Percentiles rank a stretch among this genome's conserved stretches.
These are phyloP conservation scores for Pyrrhosoma nymphula DNA, from an alignment of 2,888 invertebrate species.

Conservation along the genomic window DNA sequence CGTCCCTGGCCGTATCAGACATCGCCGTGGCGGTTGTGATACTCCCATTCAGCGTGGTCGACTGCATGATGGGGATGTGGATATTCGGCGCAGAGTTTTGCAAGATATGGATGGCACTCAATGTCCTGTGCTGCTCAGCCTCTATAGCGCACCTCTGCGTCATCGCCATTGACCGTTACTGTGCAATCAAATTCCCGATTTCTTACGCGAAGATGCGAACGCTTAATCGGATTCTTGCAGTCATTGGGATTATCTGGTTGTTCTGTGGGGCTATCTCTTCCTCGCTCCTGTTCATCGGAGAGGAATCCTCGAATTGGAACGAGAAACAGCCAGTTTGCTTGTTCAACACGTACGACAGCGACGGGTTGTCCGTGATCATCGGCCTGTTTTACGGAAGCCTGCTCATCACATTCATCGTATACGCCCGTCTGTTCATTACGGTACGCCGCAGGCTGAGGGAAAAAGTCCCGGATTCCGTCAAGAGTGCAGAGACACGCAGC, in stretches of 20 bases:
- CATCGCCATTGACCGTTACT: slow-evolving; percentile 95
- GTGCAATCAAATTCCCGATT: slow-evolving; percentile 97
- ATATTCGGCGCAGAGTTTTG: slow-evolving; percentile 94
- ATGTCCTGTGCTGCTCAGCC: slow-evolving; percentile 97
- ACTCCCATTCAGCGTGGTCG: slow-evolving; percentile 95
- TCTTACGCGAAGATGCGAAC: slow-evolving; percentile 96
- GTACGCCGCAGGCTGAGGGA: slow-evolving; percentile 91
- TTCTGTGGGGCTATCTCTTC: slow-evolving; percentile 92
- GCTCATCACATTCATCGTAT: slow-evolving; percentile 96
- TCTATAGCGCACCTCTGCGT: slow-evolving; percentile 96
- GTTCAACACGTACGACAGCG: slow-evolving; percentile 92
- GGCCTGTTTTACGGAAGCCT: slow-evolving; percentile 98
- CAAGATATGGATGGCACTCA: slow-evolving; percentile 97
- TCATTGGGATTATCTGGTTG: slow-evolving; percentile 93
- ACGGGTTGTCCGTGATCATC: slow-evolving; percentile 93
- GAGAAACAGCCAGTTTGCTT: slow-evolving; percentile 86
- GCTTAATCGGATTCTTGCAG: slow-evolving; percentile 89
- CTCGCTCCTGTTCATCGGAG: slow-evolving; percentile 95
- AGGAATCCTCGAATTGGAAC: slow-evolving; percentile 83
- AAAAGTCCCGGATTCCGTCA: slow-evolving; percentile 79
- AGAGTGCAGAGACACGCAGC: neutral
- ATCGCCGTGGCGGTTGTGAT: slow-evolving; percentile 93
- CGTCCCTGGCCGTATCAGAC: slow-evolving; percentile 96
- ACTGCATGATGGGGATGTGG: slow-evolving; percentile 94
- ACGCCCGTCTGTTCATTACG: slow-evolving; percentile 96